Evolutionary conservation across 2,888 invertebrate species (phyloP), one percentile per base, ranked within the genome.

Genomic region (Monopis laevigella): DNA sequence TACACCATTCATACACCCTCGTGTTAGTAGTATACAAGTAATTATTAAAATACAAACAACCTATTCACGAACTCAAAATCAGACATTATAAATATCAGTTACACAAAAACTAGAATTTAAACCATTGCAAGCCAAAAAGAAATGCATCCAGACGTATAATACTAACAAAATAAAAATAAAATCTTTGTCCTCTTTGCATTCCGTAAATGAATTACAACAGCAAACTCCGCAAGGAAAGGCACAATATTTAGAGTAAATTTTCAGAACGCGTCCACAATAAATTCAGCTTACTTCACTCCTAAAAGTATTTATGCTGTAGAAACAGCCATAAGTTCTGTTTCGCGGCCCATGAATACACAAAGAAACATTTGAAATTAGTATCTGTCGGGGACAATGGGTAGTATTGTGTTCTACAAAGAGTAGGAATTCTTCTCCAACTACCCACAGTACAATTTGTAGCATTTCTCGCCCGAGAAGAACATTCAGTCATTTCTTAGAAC

Each of bases 281-380:
- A 36, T 36, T 36, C 21, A 21, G 13, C 21, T 36, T 36, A 36
- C 36, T 10, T 29, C 12, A 4, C 32, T 16, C 32, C 32, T 32
- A 32, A 36, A 36, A 36, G 36, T 36, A 36, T 36, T 36, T 21
- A 36, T 36, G 13, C 11, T 36, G 36, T 36, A 36, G 21, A 13
- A 36, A 8, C 36, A 21, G 21, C 21, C 52, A 48, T 51, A 51
- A 55, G 54, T 55, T 56, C 53, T 55, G 56, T 59, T 58, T 56
- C 54, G 54, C 52, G 47, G 53, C 51, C 49, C 51, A 55, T 47
- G 46, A 45, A 48, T 48, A 46, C 56, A 55, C 58, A 59, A 58
- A 55, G 53, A 53, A 55, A 52, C 60, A 58, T 64, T 61, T 54
- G 62, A 58, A 67, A 70, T 69, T 68, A 68, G 66, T 69, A 66